Evolutionary conservation across 2,797 vertebrate genomes (phyloP).

Genomic region (Falco concolor): DNA sequence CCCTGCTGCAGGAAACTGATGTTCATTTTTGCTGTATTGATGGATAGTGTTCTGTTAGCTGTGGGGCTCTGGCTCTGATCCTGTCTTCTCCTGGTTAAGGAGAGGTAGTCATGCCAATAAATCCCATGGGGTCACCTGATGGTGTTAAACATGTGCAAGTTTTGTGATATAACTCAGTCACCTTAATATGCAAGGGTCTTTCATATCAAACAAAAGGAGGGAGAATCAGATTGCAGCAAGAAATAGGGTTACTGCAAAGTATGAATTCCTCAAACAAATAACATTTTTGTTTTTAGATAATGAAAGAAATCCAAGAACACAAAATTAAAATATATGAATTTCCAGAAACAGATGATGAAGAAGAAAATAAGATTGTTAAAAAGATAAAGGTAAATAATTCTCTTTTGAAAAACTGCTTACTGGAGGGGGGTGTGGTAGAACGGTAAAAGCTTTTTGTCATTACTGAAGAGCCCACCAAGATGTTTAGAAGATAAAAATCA

Average conservation of each 20-base stretch:
- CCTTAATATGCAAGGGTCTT: background rate
- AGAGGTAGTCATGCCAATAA: background rate
- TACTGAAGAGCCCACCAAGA: background rate
- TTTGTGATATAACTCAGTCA: background rate
- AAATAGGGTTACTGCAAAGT: background rate
- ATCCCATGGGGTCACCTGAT: background rate
- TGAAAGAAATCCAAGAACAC: slow-evolving; percentile 98
- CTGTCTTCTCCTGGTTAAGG: background rate
- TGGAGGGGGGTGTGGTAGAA: fast-evolving
- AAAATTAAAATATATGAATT: slow-evolving; percentile 99
- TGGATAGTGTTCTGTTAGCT: background rate
- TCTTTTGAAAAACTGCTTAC: background rate
- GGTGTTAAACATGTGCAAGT: background rate
- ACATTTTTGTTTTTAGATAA: slow-evolving; percentile 80
- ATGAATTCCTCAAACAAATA: background rate
- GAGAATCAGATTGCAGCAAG: background rate
- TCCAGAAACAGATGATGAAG: slow-evolving; percentile 95
- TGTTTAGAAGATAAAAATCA: background rate
- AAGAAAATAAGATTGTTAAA: slow-evolving; percentile 96
- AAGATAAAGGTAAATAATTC: slow-evolving; percentile 87
- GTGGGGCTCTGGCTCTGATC: background rate
- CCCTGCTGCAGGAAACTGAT: background rate
- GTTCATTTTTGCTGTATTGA: background rate
- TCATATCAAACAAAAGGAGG: background rate
- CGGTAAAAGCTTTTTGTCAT: background rate